These are phyloP conservation scores for Macquaria australasica DNA, from an alignment of 2,113 vertebrate genomes.

Conservation along the genomic window DNA sequence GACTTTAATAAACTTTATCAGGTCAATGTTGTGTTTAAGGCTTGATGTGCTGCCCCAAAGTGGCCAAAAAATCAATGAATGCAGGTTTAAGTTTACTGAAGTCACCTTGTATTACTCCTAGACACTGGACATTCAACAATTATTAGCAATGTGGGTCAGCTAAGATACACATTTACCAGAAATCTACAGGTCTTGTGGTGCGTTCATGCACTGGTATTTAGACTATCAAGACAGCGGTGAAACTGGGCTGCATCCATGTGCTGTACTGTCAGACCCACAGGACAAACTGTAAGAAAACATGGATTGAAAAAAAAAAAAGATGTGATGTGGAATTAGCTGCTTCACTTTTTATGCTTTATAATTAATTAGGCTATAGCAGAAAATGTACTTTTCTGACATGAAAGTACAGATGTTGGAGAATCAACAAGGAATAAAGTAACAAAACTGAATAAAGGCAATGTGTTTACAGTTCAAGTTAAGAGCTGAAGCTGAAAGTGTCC, in stretches of 20 bases:
- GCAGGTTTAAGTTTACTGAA: background rate
- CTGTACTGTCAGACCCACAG: background rate
- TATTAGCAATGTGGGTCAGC: background rate
- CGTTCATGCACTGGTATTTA: background rate
- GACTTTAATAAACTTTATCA: background rate
- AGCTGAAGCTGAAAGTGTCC: conserved; percentile 9
- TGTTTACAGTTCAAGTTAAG: background rate
- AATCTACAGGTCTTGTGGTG: background rate
- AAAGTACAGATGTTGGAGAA: background rate
- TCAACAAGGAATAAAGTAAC: background rate
- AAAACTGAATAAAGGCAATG: background rate
- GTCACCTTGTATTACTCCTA: too few species aligned
- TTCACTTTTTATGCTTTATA: background rate
- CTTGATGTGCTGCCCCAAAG: background rate
- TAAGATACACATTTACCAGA: background rate
- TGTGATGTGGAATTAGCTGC: background rate
- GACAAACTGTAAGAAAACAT: background rate
- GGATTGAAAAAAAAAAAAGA: background rate
- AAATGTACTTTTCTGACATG: background rate
- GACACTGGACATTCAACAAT: background rate
- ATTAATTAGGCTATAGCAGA: background rate
- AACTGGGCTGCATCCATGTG: background rate
- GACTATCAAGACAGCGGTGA: background rate
- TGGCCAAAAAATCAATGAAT: background rate
- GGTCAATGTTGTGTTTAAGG: background rate